These are phyloP conservation scores for Drosophila mayaguana DNA, from an alignment of 2,888 invertebrate genomes.

Conservation along the genomic window DNA sequence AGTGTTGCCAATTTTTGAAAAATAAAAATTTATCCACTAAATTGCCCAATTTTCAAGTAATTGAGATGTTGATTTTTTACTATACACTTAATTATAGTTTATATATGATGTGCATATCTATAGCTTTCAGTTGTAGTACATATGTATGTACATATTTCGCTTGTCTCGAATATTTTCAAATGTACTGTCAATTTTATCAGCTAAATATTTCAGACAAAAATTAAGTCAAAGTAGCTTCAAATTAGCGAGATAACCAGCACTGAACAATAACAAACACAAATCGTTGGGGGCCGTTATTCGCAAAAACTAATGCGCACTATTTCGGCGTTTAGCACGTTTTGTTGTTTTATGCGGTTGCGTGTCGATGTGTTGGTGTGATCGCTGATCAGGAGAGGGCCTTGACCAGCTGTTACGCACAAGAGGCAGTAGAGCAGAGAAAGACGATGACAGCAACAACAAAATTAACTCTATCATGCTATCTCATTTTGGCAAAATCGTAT, in stretches of 20 bases:
- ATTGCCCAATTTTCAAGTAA: background rate
- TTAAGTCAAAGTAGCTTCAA: background rate
- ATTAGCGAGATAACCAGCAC: background rate
- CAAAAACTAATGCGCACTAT: conserved; percentile 63
- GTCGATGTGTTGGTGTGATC: conserved; percentile 5
- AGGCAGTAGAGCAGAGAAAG: conserved; percentile 19
- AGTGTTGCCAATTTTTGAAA: background rate
- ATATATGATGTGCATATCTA: background rate
- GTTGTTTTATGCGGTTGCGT: conserved; percentile 14
- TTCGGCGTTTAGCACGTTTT: conserved; percentile 33
- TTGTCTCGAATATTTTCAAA: background rate
- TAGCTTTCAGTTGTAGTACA: background rate
- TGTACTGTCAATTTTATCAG: background rate
- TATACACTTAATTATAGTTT: background rate
- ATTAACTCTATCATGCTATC: conserved; percentile 61
- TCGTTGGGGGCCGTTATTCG: conserved; percentile 28
- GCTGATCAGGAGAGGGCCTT: conserved; percentile 47
- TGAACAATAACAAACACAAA: conserved; percentile 36
- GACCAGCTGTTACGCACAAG: conserved; percentile 66
- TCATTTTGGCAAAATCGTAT: conserved; percentile 83
- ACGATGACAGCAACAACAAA: conserved; percentile 32
- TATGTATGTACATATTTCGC: too few relatives aligned
- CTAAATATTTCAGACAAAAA: background rate
- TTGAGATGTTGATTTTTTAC: background rate
- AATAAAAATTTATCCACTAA: background rate